phyloP scores from a whole-genome alignment of 2,888 invertebrate genomes.

The Galerucella pusilla region DNA sequence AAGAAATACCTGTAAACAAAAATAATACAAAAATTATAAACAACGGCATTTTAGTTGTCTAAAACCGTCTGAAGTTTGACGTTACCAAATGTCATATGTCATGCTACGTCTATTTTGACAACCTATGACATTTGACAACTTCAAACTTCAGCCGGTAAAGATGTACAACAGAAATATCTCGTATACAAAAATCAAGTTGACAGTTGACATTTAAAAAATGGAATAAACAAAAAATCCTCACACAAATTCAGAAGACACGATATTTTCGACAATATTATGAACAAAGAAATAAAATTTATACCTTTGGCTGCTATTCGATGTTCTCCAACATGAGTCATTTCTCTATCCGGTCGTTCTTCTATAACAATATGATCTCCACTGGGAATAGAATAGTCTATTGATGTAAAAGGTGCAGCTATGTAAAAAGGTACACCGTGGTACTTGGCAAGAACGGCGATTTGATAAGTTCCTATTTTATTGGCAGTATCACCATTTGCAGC shows the following conservation, averaged over 20 bases:
- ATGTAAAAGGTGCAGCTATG: constrained; percentile 92
- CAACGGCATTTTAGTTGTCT: no score
- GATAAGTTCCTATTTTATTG: constrained; percentile 98
- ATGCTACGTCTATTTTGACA: no score
- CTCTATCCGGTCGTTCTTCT: constrained; percentile 90
- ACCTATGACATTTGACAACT: no score
- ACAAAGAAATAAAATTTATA: constrained; percentile 54
- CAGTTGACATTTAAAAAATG: no score
- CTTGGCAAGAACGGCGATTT: constrained; percentile 92
- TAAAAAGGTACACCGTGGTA: constrained; percentile 94
- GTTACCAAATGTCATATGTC: not conserved
- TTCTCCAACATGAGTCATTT: constrained; percentile 92
- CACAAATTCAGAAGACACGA: no score
- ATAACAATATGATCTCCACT: constrained; percentile 91
- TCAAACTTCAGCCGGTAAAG: no score
- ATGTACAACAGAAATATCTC: no score
- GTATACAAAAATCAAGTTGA: not conserved
- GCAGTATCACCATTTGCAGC: constrained; percentile 98
- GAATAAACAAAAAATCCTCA: no score
- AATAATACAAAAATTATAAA: constrained; percentile 14
- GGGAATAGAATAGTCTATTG: constrained; percentile 83
- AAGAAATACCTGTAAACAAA: constrained; percentile 76
- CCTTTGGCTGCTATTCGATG: constrained; percentile 89
- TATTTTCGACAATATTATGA: no score
- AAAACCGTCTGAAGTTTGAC: no score